Base-by-base conservation (phyloP, 2,888 invertebrate genomes). In the Phymatocera aterrima region DNA sequence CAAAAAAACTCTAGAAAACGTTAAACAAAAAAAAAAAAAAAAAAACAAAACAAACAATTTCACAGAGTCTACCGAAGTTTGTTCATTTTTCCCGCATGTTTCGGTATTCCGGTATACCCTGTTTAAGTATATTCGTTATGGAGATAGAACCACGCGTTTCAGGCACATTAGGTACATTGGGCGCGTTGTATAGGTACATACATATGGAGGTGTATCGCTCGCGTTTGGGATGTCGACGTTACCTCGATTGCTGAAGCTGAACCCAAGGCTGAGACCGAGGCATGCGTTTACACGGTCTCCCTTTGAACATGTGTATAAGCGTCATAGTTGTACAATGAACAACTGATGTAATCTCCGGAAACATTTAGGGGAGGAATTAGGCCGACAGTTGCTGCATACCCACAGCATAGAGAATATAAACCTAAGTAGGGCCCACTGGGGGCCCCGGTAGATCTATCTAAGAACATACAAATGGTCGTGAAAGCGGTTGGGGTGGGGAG, bases 361-460 rank as follows among this genome's bases (percentile, higher is more conserved):
- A 90, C 87, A 87, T 90, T 90, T 88, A 87, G 89, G 90, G 90
- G 90, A 90, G 88, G 85, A 90, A 90, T 90, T 90, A 89, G 90
- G 86, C 85, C 88, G 87, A 87, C 89, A 87, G 88, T 90, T 89
- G 89, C 84, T 82, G 81, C 80, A 57, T 84, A 87, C 86, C 88
- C 88, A 86, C 85, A 85, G 75, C 28, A 24, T n/a, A n/a, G 5
- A 75, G 5, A 31, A 31, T 43, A 21, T 51, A 51, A 72, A 48
- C 72, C 51, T 51, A 72, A 51, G 4, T 51, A 15, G 72, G 85
- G 82, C 79, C 80, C 80, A 79, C 74, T 77, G 64, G 74, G 64
- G 43, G 68, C 43, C 68, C 68, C 68, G n/a, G n/a, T n/a, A 18
- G 72, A 72, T 72, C 72, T 68, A 68, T 43, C 68, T 24, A 68